A percentile compares a stretch with the other conserved stretches of the same genome.
Conservation (phyloP, 2,797 vertebrate species). For the Austrolebias charrua region DNA sequence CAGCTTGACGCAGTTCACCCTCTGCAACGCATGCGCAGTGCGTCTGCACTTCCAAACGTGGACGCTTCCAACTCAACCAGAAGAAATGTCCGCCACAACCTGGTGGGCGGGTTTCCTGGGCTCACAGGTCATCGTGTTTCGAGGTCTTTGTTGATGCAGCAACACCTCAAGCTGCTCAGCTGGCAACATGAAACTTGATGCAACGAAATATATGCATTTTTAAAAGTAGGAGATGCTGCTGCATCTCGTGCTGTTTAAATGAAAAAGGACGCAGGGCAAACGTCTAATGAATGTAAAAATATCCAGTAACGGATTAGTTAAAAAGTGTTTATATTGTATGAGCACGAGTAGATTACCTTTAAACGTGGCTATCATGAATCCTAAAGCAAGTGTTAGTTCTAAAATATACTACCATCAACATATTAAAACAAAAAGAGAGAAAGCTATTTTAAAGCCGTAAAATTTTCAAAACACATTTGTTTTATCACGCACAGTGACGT, state of each 20-base stretch:
- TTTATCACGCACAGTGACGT: conserved; percentile 55
- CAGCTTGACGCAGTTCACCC: conserved; percentile 34
- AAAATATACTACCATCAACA: background rate
- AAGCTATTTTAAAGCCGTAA: no score
- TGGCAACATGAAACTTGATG: background rate
- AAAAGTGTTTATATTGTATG: no score
- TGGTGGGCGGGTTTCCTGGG: conserved; percentile 71
- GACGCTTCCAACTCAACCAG: conserved; percentile 69
- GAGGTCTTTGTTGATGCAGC: conserved; percentile 33
- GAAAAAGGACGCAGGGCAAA: background rate
- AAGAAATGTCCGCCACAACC: conserved; percentile 48
- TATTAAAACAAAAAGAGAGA: background rate
- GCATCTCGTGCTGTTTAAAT: conserved; percentile 4
- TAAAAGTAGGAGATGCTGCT: background rate
- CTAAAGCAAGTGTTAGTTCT: background rate
- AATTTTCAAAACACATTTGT: conserved; percentile 53
- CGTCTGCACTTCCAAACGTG: conserved; percentile 67
- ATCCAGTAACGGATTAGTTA: no score
- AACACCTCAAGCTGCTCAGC: conserved; percentile 33
- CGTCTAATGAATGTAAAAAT: no score
- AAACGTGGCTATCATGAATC: no score
- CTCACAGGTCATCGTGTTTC: conserved; percentile 46
- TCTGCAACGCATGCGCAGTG: conserved; percentile 58
- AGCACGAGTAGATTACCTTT: no score
- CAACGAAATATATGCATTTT: no score